phyloP scores from a whole-genome alignment of 1,140 invertebrate species.

The Atopsyche davidsoni region DNA sequence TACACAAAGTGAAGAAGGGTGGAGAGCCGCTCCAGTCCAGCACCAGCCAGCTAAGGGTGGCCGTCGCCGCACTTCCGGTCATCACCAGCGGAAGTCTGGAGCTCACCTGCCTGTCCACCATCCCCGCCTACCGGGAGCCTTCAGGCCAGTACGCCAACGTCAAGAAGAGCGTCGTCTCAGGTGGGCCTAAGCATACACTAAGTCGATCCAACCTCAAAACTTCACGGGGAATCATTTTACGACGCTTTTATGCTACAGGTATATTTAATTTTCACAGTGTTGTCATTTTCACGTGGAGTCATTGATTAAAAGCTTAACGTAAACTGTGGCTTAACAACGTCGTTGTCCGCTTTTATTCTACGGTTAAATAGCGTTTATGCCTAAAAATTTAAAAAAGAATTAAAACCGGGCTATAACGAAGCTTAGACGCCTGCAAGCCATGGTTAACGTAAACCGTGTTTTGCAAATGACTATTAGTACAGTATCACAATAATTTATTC shows the following conservation, averaged over 20 bases:
- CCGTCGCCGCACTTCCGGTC: conserved; percentile 57
- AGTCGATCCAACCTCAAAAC: not conserved
- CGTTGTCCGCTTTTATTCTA: conserved; percentile 19
- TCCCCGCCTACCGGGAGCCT: conserved; percentile 58
- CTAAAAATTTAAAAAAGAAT: too few relatives aligned
- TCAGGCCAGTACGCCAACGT: conserved; percentile 62
- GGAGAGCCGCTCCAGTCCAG: conserved; percentile 33
- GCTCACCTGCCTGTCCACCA: conserved; percentile 66
- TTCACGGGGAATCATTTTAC: not conserved
- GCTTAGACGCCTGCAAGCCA: too few relatives aligned
- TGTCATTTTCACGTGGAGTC: not conserved
- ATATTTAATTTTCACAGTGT: not conserved
- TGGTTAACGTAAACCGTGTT: too few relatives aligned
- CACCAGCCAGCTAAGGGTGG: conserved; percentile 52
- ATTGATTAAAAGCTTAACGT: not conserved
- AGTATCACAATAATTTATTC: too few relatives aligned
- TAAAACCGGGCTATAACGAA: too few relatives aligned
- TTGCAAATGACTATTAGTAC: too few relatives aligned
- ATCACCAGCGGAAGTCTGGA: conserved; percentile 59
- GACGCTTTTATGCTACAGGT: too few relatives aligned
- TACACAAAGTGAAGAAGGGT: too few relatives aligned
- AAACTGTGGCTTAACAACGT: not conserved
- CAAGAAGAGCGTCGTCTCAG: conserved; percentile 57
- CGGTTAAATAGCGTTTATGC: too few relatives aligned
- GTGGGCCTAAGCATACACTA: conserved; percentile 52